These are phyloP conservation scores for Enhydra lutris DNA, from an alignment of 2,113 vertebrate genomes.

Conservation along the genomic window DNA sequence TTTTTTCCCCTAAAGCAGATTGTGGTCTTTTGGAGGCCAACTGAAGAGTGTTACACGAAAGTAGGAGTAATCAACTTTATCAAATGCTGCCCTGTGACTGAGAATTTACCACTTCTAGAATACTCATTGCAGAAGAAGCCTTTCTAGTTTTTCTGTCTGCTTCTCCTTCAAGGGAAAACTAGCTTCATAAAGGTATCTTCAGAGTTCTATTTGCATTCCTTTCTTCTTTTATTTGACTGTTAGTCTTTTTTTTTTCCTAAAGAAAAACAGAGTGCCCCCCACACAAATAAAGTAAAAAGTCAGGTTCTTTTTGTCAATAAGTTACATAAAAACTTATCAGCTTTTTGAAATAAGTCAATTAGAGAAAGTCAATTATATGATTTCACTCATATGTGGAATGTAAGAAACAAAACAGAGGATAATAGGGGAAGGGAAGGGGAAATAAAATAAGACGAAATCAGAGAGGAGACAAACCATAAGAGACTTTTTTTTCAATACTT, in stretches of 20 bases:
- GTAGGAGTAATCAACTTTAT: background rate
- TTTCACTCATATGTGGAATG: background rate
- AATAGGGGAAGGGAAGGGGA: background rate
- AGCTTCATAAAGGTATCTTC: background rate
- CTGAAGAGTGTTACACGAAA: background rate
- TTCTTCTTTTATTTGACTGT: background rate
- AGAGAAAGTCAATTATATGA: background rate
- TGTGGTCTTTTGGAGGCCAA: background rate
- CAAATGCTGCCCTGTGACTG: background rate
- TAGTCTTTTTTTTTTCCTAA: background rate
- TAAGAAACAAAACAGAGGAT: background rate
- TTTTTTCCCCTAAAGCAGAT: background rate
- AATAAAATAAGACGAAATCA: background rate
- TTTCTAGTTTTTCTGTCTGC: background rate
- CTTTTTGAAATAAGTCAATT: background rate
- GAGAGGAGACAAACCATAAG: background rate
- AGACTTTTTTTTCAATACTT: background rate
- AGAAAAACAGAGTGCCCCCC: background rate
- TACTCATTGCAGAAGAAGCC: background rate
- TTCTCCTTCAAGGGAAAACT: background rate
- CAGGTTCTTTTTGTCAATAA: background rate
- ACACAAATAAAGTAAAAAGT: background rate
- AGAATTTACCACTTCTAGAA: background rate
- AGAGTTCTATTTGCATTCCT: background rate
- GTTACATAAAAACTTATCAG: background rate